phyloP scores from a whole-genome alignment of 2,888 invertebrate genomes.

The Agrotis segetum region DNA sequence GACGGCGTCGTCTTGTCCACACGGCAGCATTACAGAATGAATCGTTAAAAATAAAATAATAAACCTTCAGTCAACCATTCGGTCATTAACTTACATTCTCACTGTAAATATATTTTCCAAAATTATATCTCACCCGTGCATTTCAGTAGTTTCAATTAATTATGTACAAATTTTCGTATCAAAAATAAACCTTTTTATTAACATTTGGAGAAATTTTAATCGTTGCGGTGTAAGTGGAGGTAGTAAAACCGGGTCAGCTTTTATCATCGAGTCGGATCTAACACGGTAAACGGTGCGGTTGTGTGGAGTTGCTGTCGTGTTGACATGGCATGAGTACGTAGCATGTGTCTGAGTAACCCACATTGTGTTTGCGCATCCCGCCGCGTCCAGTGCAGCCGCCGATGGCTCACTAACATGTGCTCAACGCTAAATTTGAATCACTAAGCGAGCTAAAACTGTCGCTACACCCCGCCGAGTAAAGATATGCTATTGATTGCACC shows the following conservation, averaged over 20 bases:
- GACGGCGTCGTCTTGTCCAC: conserved; percentile 74
- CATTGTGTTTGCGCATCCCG: conserved; percentile 52
- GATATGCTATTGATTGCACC: conserved; percentile 62
- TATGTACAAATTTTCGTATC: conserved; percentile 32
- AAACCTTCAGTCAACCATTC: conserved; percentile 32
- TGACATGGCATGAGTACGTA: conserved; percentile 63
- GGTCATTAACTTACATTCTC: conserved; percentile 45
- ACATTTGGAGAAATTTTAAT: conserved; percentile 39
- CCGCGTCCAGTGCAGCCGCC: conserved; percentile 59
- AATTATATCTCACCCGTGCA: conserved; percentile 35
- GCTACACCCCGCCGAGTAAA: conserved; percentile 44
- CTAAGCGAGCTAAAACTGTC: conserved; percentile 39
- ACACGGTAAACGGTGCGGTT: conserved; percentile 53
- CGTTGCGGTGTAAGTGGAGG: conserved; percentile 55
- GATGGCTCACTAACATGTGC: conserved; percentile 48
- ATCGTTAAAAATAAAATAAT: conserved; percentile 22
- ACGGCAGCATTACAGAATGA: conserved; percentile 62
- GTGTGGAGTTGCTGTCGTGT: conserved; percentile 71
- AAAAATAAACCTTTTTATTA: conserved; percentile 27
- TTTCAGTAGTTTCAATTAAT: conserved; percentile 43
- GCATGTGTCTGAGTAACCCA: conserved; percentile 54
- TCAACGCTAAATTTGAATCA: conserved; percentile 44
- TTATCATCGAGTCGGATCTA: conserved; percentile 54
- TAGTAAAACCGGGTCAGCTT: conserved; percentile 46
- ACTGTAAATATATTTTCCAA: conserved; percentile 61